These are phyloP conservation scores for Eilema griseolum DNA, from an alignment of 2,888 invertebrate genomes.

Conservation along the genomic window DNA sequence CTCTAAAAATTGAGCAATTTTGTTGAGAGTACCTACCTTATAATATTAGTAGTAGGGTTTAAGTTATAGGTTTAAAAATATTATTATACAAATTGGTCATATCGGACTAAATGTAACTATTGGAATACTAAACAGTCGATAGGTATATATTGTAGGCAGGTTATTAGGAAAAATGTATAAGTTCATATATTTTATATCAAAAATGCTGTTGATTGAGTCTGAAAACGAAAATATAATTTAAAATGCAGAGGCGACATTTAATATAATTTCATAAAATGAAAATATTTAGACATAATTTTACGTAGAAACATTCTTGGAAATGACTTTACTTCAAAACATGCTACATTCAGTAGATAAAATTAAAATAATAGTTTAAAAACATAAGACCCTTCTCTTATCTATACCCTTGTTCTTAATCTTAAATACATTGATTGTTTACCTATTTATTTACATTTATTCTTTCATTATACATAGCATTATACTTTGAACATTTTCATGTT, in stretches of 20 bases:
- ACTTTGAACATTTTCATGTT: slow-evolving; percentile 43
- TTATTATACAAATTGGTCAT: slow-evolving; percentile 43
- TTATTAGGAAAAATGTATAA: slow-evolving; percentile 1
- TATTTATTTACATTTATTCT: slow-evolving; percentile 50
- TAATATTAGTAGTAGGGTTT: slow-evolving; percentile 23
- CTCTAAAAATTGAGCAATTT: slow-evolving; percentile 15
- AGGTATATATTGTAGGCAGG: neutral
- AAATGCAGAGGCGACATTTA: slow-evolving; percentile 10
- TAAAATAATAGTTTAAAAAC: slow-evolving; percentile 19
- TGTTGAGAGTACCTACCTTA: neutral
- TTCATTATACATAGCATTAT: slow-evolving; percentile 31
- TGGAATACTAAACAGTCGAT: slow-evolving; percentile 9
- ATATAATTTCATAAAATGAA: slow-evolving; percentile 12
- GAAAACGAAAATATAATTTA: slow-evolving; percentile 1
- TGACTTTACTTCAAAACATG: slow-evolving; percentile 11
- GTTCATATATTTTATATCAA: slow-evolving; percentile 17
- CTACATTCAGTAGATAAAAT: slow-evolving; percentile 20
- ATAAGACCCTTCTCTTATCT: slow-evolving; percentile 33
- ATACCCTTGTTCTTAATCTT: slow-evolving; percentile 51
- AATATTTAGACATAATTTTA: slow-evolving; percentile 17
- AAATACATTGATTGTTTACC: slow-evolving; percentile 41
- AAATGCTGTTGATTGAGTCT: slow-evolving; percentile 9
- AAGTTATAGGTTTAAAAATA: slow-evolving; percentile 21
- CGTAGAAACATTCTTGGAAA: slow-evolving; percentile 12
- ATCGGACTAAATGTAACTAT: slow-evolving; percentile 22